Conservation (phyloP, 2,797 vertebrate species). For the Melanitta fusca region DNA sequence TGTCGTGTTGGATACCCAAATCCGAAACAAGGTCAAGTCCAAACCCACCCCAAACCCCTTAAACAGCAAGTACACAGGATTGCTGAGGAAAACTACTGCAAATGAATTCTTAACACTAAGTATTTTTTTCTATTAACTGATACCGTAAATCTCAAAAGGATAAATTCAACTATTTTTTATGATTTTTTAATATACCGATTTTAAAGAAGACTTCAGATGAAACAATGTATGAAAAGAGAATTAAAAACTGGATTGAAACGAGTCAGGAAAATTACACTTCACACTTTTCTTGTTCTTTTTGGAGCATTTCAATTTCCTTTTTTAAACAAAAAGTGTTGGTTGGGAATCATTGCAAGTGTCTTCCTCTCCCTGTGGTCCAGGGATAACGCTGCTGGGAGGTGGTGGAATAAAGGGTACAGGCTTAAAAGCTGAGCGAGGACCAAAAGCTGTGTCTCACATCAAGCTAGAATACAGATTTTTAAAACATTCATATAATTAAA, state of each 20-base stretch:
- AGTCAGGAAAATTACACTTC: not conserved
- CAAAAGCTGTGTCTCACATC: not conserved
- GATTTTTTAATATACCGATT: not conserved
- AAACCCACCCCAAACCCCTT: not conserved
- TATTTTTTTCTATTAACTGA: not conserved
- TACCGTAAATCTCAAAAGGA: not conserved
- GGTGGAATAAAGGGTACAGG: not conserved
- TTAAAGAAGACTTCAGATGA: not conserved
- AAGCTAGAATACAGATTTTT: not conserved
- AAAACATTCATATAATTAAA: constrained; percentile 48
- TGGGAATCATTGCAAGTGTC: not conserved
- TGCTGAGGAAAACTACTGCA: not conserved
- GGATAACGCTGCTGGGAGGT: not conserved
- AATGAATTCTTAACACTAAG: not conserved
- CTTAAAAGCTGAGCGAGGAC: not conserved
- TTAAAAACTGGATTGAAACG: not conserved
- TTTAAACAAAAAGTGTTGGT: not conserved
- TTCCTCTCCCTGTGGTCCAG: not conserved
- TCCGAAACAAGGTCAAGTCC: not conserved
- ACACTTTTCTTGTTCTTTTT: not conserved
- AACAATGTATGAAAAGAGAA: not conserved
- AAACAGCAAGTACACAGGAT: not conserved
- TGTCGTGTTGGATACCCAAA: not conserved
- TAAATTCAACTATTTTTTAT: accelerated
- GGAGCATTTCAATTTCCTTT: not conserved